Percentiles rank a stretch among this genome's conserved stretches.
Evolutionary conservation across 2,113 vertebrate species (phyloP).

Genomic region (Emberiza fucata): DNA sequence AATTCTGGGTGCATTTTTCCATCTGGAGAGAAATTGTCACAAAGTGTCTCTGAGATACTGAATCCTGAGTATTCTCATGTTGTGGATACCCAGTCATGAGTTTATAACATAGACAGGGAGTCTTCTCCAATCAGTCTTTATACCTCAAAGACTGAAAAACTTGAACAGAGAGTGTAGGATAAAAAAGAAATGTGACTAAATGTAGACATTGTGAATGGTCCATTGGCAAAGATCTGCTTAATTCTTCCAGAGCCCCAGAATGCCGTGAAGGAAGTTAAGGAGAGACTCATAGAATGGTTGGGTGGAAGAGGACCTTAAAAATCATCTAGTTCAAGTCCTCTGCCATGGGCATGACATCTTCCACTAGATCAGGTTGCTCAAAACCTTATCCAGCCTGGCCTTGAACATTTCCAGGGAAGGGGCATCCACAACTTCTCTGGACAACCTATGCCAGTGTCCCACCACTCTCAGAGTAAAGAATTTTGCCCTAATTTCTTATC

Average conservation of each 20-base stretch:
- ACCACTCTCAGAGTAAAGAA: not conserved
- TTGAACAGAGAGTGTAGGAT: not conserved
- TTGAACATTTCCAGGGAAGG: not conserved
- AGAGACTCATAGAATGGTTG: not conserved
- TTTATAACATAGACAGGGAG: not conserved
- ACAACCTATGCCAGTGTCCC: not conserved
- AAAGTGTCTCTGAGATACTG: not conserved
- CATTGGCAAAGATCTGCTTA: not conserved
- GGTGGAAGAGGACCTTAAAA: not conserved
- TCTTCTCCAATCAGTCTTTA: not conserved
- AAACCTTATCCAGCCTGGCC: not conserved
- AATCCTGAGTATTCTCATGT: fast-evolving
- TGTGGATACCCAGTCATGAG: fast-evolving
- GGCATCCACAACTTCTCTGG: not conserved
- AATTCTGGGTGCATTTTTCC: not conserved
- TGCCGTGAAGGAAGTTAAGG: not conserved
- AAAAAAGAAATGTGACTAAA: not conserved
- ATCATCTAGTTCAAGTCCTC: not conserved
- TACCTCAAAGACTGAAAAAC: not conserved
- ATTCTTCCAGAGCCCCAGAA: not conserved
- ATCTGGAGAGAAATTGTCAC: not conserved
- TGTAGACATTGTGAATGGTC: not conserved
- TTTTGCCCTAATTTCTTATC: not conserved
- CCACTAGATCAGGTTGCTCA: not conserved
- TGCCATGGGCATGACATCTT: not conserved